Evolutionary conservation across 2,797 vertebrate genomes (phyloP), one percentile per base, ranked within the genome.

Genomic region (Gambusia yucatana): DNA sequence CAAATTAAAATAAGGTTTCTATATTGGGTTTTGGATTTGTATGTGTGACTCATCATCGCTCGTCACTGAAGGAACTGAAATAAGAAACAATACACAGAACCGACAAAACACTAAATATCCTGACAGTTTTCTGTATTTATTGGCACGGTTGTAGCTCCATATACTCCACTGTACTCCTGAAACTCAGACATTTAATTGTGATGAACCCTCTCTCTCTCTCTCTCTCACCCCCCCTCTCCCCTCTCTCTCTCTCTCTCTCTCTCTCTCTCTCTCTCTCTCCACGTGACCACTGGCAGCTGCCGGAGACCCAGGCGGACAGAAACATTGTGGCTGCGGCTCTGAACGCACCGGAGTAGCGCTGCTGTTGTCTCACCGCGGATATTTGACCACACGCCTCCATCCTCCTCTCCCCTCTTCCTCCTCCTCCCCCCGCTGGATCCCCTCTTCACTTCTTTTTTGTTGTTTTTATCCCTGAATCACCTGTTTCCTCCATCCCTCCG

Each of bases 221-320:
- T 16, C 13, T 16, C 13, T 16, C 13, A 1, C 0, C 0, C 13
- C 3, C 44, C 0, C 44, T 11, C 10, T 1, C 16, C 1, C 1
- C 4, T 1, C 16, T 1, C 46, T 1, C 14, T 6, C 46, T 17
- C 4, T 6, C 4, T 14, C 57, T 3, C 75, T 83, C 79, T 28
- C 52, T 28, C n/a, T 57, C 79, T 78, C 77, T 83, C 72, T 77
- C 75, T 72, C 90, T 84, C 28, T 76, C 81, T 85, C 84, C 95
- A 95, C 91, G 93, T 95, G 95, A 94, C 92, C 93, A 80, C 82
- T 89, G 90, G 87, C 94, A 94, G 94, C 91, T 91, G 94, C 90
- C 94, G 81, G 87, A 20, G 79, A 72, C 78, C 39, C 77, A 76
- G 84, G 46, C 77, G 67, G 80, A 70, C 84, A 74, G 84, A 78